phyloP scores from a whole-genome alignment of 2,797 vertebrate species.

The Channallabes apus region DNA sequence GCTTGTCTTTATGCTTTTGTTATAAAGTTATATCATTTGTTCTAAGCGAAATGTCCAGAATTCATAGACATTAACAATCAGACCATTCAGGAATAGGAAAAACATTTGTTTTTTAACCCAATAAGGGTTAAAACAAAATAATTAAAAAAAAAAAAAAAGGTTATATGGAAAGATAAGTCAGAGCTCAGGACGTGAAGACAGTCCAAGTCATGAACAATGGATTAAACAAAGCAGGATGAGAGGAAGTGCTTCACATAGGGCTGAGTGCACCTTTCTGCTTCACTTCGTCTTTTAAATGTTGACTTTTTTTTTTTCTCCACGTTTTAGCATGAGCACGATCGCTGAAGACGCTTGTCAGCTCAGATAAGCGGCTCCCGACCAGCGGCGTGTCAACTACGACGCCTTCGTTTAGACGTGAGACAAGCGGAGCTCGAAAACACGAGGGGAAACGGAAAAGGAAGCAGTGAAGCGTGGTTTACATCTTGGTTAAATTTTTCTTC shows the following conservation, averaged over 20 bases:
- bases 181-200: background rate
- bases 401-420: background rate
- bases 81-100: background rate
- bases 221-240: background rate
- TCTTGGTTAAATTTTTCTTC: background rate
- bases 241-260: conserved; percentile 1
- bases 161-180: background rate
- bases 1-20: background rate
- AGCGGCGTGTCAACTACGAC: no score
- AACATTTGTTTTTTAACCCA: no score
- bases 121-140: background rate
- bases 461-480: background rate
- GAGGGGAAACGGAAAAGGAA: background rate
- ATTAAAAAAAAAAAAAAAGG: no score
- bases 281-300: conserved; percentile 5
- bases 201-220: background rate
- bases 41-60: background rate
- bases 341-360: conserved; percentile 35
- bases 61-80: background rate
- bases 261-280: background rate
- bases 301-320: no score
- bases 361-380: background rate
- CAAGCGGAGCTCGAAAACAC: background rate
- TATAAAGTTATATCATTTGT: background rate
- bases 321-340: conserved; percentile 26